Conservation (phyloP, 2,797 vertebrate genomes). For the Myotis findleyi region DNA sequence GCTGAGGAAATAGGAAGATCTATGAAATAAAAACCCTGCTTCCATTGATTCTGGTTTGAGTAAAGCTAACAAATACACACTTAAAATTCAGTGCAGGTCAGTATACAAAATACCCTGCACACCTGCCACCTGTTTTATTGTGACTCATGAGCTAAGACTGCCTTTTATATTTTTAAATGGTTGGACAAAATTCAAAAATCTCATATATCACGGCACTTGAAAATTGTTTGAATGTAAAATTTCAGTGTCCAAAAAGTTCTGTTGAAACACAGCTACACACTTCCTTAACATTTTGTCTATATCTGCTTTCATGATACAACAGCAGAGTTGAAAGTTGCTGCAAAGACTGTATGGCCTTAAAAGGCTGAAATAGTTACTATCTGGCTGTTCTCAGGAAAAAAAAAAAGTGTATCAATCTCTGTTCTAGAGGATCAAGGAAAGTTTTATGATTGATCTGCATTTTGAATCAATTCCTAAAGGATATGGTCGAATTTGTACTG, state of each 20-base stretch:
- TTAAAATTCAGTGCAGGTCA: background rate
- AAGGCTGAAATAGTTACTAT: slow-evolving; percentile 34
- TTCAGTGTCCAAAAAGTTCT: background rate
- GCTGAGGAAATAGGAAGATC: background rate
- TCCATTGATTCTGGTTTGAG: background rate
- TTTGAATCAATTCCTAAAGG: background rate
- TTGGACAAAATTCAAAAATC: slow-evolving; percentile 40
- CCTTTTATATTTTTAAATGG: slow-evolving; percentile 26
- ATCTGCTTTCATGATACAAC: background rate
- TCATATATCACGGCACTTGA: background rate
- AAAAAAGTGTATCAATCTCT: background rate
- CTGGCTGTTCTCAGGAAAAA: background rate
- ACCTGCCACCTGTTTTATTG: background rate
- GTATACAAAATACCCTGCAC: background rate
- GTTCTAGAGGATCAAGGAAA: background rate
- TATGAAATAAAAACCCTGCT: background rate
- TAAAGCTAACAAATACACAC: background rate
- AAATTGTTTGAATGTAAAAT: background rate
- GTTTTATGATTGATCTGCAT: background rate
- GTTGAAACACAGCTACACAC: background rate
- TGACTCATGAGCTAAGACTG: background rate
- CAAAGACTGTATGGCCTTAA: background rate
- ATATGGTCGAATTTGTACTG: background rate
- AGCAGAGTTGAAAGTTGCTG: background rate
- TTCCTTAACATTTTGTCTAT: background rate